A percentile compares a stretch with the other conserved stretches of the same genome.
Conservation (phyloP, 2,113 vertebrate genomes). For the Austrofundulus limnaeus region DNA sequence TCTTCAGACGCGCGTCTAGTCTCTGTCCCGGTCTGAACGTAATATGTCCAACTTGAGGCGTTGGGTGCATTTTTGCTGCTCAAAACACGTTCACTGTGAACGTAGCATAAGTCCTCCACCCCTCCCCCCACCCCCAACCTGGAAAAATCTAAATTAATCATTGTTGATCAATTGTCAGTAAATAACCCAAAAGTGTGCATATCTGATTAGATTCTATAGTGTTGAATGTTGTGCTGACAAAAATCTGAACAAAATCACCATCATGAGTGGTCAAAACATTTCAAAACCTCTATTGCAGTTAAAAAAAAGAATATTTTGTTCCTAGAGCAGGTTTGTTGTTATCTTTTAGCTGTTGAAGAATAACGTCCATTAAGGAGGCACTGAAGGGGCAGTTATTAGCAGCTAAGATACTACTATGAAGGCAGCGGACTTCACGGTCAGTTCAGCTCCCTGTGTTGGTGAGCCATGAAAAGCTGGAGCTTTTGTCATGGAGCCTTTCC, state of each 20-base stretch:
- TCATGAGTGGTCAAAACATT: background rate
- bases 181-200: background rate
- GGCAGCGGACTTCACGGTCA: conserved; percentile 46
- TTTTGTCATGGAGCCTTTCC: conserved; percentile 44
- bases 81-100: too few species aligned
- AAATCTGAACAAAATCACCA: background rate
- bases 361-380: conserved; percentile 33
- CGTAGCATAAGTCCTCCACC: too few species aligned
- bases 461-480: conserved; percentile 56
- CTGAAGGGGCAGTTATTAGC: conserved; percentile 34
- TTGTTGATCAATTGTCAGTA: background rate
- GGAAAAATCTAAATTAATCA: background rate
- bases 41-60: too few species aligned
- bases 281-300: background rate
- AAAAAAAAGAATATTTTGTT: background rate
- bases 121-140: too few species aligned
- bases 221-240: background rate
- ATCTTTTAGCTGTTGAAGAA: conserved; percentile 14
- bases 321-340: conserved; percentile 7
- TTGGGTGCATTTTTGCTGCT: too few species aligned
- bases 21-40: too few species aligned
- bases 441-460: conserved; percentile 35
- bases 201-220: background rate
- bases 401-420: conserved; percentile 42
- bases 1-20: too few species aligned